Conservation (phyloP, 2,888 invertebrate species). For the Drosophila suboccidentalis region DNA sequence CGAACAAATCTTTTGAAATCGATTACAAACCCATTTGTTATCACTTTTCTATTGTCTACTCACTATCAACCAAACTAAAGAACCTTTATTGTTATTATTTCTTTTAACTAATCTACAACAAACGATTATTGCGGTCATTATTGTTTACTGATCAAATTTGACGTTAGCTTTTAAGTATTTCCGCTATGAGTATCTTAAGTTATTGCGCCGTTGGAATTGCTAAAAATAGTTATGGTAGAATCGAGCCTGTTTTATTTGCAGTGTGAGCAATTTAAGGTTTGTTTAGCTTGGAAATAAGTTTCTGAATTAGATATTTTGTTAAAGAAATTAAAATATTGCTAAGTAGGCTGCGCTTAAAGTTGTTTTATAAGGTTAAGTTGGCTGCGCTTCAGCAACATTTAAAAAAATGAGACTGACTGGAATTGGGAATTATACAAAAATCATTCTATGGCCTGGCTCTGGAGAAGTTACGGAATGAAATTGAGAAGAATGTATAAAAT, state of each 20-base stretch:
- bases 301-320: neutral
- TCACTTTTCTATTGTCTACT: neutral
- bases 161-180: constrained; percentile 9
- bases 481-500: neutral
- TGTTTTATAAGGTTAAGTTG: neutral
- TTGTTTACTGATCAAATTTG: constrained; percentile 3
- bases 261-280: neutral
- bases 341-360: neutral
- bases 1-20: neutral
- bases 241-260: neutral
- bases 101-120: neutral
- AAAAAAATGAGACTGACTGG: neutral
- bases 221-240: constrained; percentile 8
- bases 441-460: neutral
- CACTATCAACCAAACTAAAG: neutral
- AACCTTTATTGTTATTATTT: neutral
- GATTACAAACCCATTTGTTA: constrained; percentile 12
- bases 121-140: constrained; percentile 1
- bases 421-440: neutral
- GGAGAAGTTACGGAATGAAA: neutral
- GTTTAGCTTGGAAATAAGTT: neutral
- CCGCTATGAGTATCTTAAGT: neutral
- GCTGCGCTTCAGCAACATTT: neutral
- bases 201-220: neutral
- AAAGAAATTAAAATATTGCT: neutral